Conservation (phyloP, 2,113 vertebrate species). For the Hyperopisus bebe region DNA sequence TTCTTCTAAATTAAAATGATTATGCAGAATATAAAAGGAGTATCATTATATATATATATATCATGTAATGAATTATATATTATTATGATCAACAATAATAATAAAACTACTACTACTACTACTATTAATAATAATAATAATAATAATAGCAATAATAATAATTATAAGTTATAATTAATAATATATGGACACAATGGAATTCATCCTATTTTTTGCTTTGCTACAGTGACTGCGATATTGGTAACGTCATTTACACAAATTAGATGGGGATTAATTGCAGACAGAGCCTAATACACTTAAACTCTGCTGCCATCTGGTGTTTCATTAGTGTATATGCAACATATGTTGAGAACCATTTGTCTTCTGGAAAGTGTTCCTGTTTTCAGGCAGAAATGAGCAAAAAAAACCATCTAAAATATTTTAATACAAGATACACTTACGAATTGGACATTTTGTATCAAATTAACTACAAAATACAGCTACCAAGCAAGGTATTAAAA, state of each 20-base stretch:
- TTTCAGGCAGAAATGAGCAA: not conserved
- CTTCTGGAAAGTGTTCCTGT: not conserved
- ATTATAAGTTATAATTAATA: not conserved
- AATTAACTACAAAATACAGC: not conserved
- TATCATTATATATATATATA: not conserved
- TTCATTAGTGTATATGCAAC: not conserved
- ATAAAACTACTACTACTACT: no score
- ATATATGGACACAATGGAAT: not conserved
- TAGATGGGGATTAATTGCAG: not conserved
- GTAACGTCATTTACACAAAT: not conserved
- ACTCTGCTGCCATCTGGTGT: conserved; percentile 11
- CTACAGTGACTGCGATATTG: not conserved
- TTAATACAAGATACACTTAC: not conserved
- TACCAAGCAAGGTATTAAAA: not conserved
- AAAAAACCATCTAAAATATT: not conserved
- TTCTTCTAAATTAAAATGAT: not conserved
- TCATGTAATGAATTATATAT: no score
- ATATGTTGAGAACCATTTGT: not conserved
- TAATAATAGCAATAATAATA: not conserved
- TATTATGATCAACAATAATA: not conserved
- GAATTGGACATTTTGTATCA: not conserved
- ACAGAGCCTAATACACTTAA: not conserved
- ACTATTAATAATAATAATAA: not conserved
- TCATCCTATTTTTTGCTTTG: not conserved
- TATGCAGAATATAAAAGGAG: not conserved